Evolutionary conservation across 2,888 invertebrate species (phyloP), one percentile per base, ranked within the genome.

Genomic region (Thecophora atra): DNA sequence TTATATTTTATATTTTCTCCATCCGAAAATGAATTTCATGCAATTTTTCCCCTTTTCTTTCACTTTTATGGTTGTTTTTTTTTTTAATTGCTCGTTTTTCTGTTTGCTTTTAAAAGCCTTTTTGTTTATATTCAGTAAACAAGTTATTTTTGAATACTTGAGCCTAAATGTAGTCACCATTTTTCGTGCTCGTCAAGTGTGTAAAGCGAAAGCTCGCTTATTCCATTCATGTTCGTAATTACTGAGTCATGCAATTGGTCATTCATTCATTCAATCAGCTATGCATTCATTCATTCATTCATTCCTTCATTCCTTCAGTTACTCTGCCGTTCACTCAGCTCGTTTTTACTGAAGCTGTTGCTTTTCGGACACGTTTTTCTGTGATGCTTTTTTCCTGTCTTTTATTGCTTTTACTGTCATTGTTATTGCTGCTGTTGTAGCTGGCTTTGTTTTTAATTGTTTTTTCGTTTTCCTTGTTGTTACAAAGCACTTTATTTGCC

Each of bases 161-260:
- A 68, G 75, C 80, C 71, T 72, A 76, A 74, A 81, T 78, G 78
- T 77, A 77, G 81, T 78, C 79, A 80, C 78, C 78, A 64, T 15
- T 64, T 24, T 44, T 47, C 21, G 13, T 64, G 37, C 37, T 37
- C 37, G 37, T 37, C n/a, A n/a, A 60, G 30, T n/a, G 60, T 26
- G 30, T 19, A n/a, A 11, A 11, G 4, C 47, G n/a, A 26, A 60
- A 17, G 30, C 30, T 26, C 8, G 47, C 6, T 42, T 42, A 44
- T 44, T 63, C 44, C 21, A 42, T 13, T 19, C 21, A 42, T 63
- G 21, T 44, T 24, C 17, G 6, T 7, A 60, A 3, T n/a, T 30
- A 60, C 24, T 11, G 30, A 63, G n/a, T 1, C 42, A 63, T 42
- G 11, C 63, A 63, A 28, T 17, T n/a, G 51, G 24, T 51, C 28